Evolutionary conservation across 92 coral and sea anemone genomes (phyloP), one percentile per base, ranked within the genome.

Genomic region (Blastomussa wellsi): DNA sequence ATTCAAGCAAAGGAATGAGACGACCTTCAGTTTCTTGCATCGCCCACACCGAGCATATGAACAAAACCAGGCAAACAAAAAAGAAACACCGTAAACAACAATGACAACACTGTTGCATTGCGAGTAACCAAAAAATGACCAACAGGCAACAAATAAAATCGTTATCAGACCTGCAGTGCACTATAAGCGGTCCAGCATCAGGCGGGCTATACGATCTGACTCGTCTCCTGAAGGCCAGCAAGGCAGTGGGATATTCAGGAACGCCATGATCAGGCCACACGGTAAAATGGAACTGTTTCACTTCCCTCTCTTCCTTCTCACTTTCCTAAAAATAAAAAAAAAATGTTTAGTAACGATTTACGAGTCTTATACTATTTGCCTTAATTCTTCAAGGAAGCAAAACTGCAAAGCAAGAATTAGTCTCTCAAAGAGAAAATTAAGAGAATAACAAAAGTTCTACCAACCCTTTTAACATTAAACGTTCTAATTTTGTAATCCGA

Each of bases 211-310:
- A 96, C 4, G 98, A 95, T 79, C 99, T 91, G 26, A 92, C 94
- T 70, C 99, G 92, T 70, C 99, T 82, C n/a, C 98, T 84, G 89
- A 94, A 96, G 4, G 99, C 98, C 72, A 96, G 82, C 83, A 96
- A 88, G 41, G 98, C 99, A 4, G 99, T 96, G 17, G 99, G 95
- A 73, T 96, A 96, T 88, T 96, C 99, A 1, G 99, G 99, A 20
- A 96, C 99, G 35, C 99, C 99, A 79, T 96, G 99, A 85, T 96
- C 99, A 10, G 99, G 99, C 99, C 99, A 96, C 64, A 96, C 99
- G 10, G 96, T 96, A 80, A 96, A 96, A 80, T 96, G 99, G 69
- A 96, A 94, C 89, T 96, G 99, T 75, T 95, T 95, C 33, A 96
- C 91, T 74, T 96, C 98, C 24, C 99, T 93, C 87, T 96, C 99